phyloP scores from a whole-genome alignment of 2,113 vertebrate species.

The Psilopogon haemacephalus region DNA sequence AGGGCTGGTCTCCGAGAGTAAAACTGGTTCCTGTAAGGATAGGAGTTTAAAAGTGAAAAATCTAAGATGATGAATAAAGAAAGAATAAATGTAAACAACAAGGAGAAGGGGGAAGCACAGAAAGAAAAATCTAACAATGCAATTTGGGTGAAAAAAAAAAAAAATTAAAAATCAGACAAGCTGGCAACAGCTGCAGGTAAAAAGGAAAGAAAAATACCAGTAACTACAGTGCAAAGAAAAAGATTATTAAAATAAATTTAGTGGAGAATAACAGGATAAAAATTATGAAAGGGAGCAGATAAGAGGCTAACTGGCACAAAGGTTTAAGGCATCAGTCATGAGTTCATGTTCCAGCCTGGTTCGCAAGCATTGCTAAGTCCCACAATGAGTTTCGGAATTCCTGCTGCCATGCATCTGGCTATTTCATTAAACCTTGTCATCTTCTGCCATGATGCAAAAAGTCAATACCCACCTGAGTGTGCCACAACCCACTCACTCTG shows the following conservation, averaged over 20 bases:
- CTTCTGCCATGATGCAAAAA: not conserved
- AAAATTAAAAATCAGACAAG: not conserved
- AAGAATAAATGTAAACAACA: slow-evolving; percentile 34
- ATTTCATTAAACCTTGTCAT: not conserved
- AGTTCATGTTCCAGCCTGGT: not conserved
- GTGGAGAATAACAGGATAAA: not conserved
- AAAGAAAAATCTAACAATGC: not conserved
- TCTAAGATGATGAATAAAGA: not conserved
- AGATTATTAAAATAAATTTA: not conserved
- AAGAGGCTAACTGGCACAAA: not conserved
- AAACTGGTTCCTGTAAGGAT: slow-evolving; percentile 49
- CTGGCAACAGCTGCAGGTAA: not conserved
- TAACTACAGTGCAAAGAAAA: not conserved
- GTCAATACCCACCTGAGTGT: not conserved
- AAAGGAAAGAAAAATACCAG: not conserved
- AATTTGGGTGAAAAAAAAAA: not conserved
- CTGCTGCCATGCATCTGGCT: not conserved
- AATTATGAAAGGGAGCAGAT: not conserved
- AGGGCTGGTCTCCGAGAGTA: slow-evolving; percentile 27
- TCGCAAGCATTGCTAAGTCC: accelerated
- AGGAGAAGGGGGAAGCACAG: not conserved
- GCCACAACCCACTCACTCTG: not conserved
- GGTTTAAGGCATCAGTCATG: not conserved
- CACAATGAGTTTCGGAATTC: not conserved
- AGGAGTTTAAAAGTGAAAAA: slow-evolving; percentile 49